Base-by-base conservation (phyloP, 2,113 vertebrate species). In the Girardinichthys multiradiatus region DNA sequence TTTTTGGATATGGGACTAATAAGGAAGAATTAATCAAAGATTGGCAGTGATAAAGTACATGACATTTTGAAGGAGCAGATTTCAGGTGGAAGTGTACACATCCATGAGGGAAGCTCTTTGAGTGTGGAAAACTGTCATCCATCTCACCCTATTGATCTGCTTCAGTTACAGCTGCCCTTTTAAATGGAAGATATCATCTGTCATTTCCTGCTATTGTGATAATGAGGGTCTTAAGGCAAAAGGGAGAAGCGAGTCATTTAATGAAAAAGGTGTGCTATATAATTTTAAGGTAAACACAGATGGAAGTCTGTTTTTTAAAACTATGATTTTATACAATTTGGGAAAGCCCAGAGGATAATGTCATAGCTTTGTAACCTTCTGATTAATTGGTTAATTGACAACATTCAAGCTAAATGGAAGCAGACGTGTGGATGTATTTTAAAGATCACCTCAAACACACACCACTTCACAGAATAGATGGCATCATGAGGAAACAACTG, bases 81-180 rank as follows among this genome's bases (percentile, higher is more conserved):
- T 79, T 78, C 77, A 70, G 68, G 60, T 78, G 51, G 37, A 74
- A 77, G 72, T 82, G 77, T 71, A 76, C 73, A 82, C 63, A 78
- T 83, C 64, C 11, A 51, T 35, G 62, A 64, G 62, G 83, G 70
- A 67, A 77, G 45, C 37, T 66, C 68, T 78, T 31, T 33, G 65
- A 70, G 80, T 60, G 37, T 80, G 74, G 70, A 81, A 72, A 31
- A 69, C 19, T 13, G 15, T 82, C 82, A 87, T 91, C 82, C 82
- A 83, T 92, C 87, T 87, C 72, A 45, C 39, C 51, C 65, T 86
- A 91, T 90, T 87, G 90, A 90, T 71, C 79, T 72, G 70, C 77
- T 83, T 85, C 78, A 70, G 79, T 79, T 86, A 87, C 80, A 79
- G 74, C 74, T 93, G 89, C 78, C 86, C 86, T 91, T 91, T 91